Percentiles rank a stretch among this genome's conserved stretches.
Evolutionary conservation across 2,888 invertebrate genomes (phyloP).

Genomic region (Pocota personata): DNA sequence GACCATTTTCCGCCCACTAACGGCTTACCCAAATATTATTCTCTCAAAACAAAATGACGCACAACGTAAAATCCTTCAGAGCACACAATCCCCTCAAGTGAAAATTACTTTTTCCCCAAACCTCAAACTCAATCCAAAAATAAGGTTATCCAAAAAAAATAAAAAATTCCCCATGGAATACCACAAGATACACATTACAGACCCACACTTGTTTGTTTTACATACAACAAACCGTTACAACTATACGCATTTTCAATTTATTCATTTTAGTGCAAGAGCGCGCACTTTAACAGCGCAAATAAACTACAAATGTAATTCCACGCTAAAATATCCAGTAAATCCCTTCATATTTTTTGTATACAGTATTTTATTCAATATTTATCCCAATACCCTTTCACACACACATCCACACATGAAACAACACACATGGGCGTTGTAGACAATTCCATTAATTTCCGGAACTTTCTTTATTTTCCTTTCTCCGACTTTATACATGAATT

Average conservation of each 20-base stretch:
- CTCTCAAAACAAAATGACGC: not conserved
- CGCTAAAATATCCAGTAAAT: not conserved
- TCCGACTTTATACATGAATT: conserved; percentile 30
- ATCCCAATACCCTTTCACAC: conserved; percentile 33
- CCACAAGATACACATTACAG: conserved; percentile 62
- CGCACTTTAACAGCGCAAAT: not conserved
- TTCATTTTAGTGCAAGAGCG: conserved; percentile 19
- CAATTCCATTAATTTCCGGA: conserved; percentile 64
- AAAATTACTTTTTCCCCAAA: not conserved
- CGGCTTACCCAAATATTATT: not conserved
- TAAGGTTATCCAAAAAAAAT: conserved; percentile 38
- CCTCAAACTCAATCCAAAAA: conserved; percentile 32
- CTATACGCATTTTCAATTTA: conserved; percentile 44
- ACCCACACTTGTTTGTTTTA: conserved; percentile 17
- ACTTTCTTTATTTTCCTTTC: conserved; percentile 24
- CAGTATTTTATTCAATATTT: conserved; percentile 59
- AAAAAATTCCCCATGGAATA: conserved; percentile 52
- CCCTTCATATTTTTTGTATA: conserved; percentile 8
- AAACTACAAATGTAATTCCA: conserved; percentile 22
- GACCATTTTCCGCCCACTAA: not conserved
- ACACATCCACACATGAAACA: not conserved
- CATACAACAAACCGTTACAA: not conserved
- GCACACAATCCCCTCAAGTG: not conserved
- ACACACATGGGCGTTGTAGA: conserved; percentile 37
- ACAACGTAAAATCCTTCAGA: not conserved